Conservation (phyloP, 1,140 invertebrate species). For the Brachionus rubens region DNA sequence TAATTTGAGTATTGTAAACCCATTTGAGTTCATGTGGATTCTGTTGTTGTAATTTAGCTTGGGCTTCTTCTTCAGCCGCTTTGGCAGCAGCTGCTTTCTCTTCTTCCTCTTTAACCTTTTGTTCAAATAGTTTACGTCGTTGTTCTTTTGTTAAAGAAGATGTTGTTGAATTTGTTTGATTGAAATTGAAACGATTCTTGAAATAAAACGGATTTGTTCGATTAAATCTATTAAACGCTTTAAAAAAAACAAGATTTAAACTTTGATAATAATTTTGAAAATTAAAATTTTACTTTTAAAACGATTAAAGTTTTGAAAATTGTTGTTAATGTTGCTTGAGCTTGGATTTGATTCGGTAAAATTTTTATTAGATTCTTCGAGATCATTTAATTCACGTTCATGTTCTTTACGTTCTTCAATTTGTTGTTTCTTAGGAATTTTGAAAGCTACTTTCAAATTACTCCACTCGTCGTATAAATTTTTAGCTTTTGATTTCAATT, state of each 20-base stretch:
- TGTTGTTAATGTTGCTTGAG: too few species aligned
- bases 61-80: not conserved
- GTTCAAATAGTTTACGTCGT: constrained; percentile 21
- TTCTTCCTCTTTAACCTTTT: constrained; percentile 33
- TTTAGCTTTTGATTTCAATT: constrained; percentile 49
- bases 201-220: not conserved
- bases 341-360: too few species aligned
- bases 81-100: constrained; percentile 4
- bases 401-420: constrained; percentile 63
- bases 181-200: not conserved
- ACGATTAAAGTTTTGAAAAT: too few species aligned
- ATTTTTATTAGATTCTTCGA: not conserved
- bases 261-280: too few species aligned
- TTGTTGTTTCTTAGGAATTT: constrained; percentile 89
- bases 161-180: not conserved
- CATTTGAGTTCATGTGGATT: not conserved
- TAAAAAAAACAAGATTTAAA: not conserved
- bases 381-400: constrained; percentile 54
- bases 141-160: constrained; percentile 27
- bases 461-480: constrained; percentile 61
- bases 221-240: not conserved
- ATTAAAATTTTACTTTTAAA: not conserved
- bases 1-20: constrained; percentile 1
- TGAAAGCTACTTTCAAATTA: constrained; percentile 70
- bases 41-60: not conserved